Evolutionary conservation across 2,113 vertebrate genomes (phyloP).

Genomic region (Noctilio leporinus): DNA sequence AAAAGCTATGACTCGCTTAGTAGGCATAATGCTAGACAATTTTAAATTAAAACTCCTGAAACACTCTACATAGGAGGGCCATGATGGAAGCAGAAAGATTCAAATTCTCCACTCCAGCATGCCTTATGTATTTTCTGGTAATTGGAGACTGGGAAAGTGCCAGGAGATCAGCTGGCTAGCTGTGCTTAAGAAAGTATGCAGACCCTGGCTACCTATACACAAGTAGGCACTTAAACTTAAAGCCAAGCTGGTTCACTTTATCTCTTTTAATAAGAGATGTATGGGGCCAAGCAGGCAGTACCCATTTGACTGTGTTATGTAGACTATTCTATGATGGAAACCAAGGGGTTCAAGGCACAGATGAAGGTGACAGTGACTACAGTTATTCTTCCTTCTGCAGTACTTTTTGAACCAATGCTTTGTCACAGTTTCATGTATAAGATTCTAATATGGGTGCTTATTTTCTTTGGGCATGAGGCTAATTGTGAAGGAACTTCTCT

Average conservation of each 20-base stretch:
- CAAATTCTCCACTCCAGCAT: not conserved
- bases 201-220: not conserved
- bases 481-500: not conserved
- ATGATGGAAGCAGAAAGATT: not conserved
- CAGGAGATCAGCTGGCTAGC: not conserved
- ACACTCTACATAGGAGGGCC: not conserved
- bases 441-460: not conserved
- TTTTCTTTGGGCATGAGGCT: not conserved
- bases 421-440: not conserved
- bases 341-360: not conserved
- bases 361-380: not conserved
- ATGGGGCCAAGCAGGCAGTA: not conserved
- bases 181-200: not conserved
- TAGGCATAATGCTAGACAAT: conserved; percentile 9
- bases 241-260: not conserved
- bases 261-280: not conserved
- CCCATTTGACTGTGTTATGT: not conserved
- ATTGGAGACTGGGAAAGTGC: not conserved
- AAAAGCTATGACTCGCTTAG: conserved; percentile 37
- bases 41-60: conserved; percentile 27
- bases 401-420: not conserved
- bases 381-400: not conserved
- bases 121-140: not conserved
- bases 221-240: not conserved
- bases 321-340: not conserved